Conservation (phyloP, 2,113 vertebrate species). For the Heterochromis multidens region DNA sequence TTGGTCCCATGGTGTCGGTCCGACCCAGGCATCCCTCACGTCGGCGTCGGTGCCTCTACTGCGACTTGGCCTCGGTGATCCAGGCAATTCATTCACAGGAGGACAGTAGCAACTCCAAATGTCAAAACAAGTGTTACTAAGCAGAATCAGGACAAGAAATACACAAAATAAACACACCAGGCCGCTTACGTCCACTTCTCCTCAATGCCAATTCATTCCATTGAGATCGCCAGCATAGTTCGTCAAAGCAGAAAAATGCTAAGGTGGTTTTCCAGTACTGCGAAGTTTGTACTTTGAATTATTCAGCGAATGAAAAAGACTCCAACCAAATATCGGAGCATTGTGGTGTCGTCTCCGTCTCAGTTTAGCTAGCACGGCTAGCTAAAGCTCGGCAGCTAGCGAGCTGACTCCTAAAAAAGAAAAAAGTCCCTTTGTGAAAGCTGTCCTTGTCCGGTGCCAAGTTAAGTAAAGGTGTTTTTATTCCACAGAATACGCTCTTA, state of each 20-base stretch:
- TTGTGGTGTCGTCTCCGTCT: constrained; percentile 68
- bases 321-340: constrained; percentile 52
- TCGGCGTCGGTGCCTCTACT: constrained; percentile 69
- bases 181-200: constrained; percentile 69
- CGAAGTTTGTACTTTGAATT: constrained; percentile 14
- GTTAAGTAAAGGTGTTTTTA: constrained; percentile 68
- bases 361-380: constrained; percentile 73
- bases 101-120: constrained; percentile 31
- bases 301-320: constrained; percentile 46
- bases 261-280: constrained; percentile 5
- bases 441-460: constrained; percentile 75
- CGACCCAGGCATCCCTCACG: constrained; percentile 82
- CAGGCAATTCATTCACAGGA: constrained; percentile 71
- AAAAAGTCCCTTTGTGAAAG: constrained; percentile 72
- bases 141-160: constrained; percentile 23
- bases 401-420: constrained; percentile 64
- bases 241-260: constrained; percentile 30
- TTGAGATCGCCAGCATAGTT: constrained; percentile 29
- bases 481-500: constrained; percentile 68
- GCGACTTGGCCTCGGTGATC: constrained; percentile 65
- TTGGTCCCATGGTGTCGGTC: constrained; percentile 83
- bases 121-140: constrained; percentile 46
- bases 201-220: constrained; percentile 69
- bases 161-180: constrained; percentile 63
- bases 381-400: constrained; percentile 71